phyloP scores from a whole-genome alignment of 1,140 invertebrate genomes.

The Drosophila paulistorum region DNA sequence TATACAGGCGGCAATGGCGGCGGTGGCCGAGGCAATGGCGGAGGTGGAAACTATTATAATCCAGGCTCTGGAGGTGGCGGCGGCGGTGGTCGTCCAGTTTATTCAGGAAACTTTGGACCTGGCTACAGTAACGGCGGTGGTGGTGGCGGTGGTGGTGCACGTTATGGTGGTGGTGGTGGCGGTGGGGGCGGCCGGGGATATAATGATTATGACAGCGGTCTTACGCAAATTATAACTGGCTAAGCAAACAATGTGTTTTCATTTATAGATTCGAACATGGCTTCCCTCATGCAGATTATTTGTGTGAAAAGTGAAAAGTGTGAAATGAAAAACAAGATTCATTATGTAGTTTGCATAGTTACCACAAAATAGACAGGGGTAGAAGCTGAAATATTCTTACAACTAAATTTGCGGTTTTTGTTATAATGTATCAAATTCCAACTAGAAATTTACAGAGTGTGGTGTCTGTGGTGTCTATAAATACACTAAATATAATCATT shows the following conservation, averaged over 20 bases:
- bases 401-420: too few relatives aligned
- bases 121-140: slow-evolving; percentile 53
- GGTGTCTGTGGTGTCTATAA: too few relatives aligned
- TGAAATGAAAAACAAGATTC: neutral
- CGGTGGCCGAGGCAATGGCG: slow-evolving; percentile 10
- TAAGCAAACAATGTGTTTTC: slow-evolving; percentile 34
- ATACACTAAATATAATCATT: too few relatives aligned
- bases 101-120: slow-evolving; percentile 64
- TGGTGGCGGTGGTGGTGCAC: slow-evolving; percentile 30
- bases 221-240: slow-evolving; percentile 61
- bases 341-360: neutral
- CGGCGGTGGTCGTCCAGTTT: slow-evolving; percentile 59
- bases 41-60: slow-evolving; percentile 3
- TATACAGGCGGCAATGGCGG: slow-evolving; percentile 41
- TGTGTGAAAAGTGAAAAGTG: neutral
- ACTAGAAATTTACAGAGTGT: too few relatives aligned
- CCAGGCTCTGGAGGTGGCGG: neutral
- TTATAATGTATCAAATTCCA: too few relatives aligned
- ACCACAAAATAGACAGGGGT: neutral
- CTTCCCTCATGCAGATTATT: too few relatives aligned
- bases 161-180: slow-evolving; percentile 18
- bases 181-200: slow-evolving; percentile 25
- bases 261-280: neutral
- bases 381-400: neutral
- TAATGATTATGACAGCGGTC: slow-evolving; percentile 42